phyloP scores from a whole-genome alignment of 2,888 invertebrate species.

The Teinopalpus imperialis region DNA sequence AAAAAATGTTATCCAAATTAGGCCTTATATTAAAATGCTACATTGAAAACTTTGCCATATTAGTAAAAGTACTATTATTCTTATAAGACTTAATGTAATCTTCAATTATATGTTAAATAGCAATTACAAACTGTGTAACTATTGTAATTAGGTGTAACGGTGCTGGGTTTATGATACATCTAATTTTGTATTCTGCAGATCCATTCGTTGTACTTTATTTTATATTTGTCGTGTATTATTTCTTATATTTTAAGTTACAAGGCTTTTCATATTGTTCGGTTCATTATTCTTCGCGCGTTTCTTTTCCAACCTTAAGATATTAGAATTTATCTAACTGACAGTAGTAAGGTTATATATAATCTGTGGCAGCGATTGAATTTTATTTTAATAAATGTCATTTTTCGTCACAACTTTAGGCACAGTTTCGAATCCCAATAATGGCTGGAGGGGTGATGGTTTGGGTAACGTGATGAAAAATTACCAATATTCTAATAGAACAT shows the following conservation, averaged over 20 bases:
- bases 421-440: conserved; percentile 15
- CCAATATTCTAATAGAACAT: background rate
- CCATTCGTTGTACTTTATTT: conserved; percentile 69
- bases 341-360: conserved; percentile 32
- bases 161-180: conserved; percentile 78
- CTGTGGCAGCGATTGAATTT: conserved; percentile 37
- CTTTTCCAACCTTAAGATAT: conserved; percentile 37
- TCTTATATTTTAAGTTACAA: conserved; percentile 60
- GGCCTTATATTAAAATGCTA: conserved; percentile 68
- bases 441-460: background rate
- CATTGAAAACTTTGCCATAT: conserved; percentile 83
- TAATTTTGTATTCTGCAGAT: conserved; percentile 71
- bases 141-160: conserved; percentile 76
- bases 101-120: conserved; percentile 62
- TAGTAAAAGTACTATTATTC: conserved; percentile 77
- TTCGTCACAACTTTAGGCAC: conserved; percentile 23
- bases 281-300: conserved; percentile 53
- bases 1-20: conserved; percentile 60
- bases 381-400: conserved; percentile 24
- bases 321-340: conserved; percentile 34
- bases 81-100: conserved; percentile 73
- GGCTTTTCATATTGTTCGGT: conserved; percentile 72
- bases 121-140: conserved; percentile 69
- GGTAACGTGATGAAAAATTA: background rate
- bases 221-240: conserved; percentile 68